Evolutionary conservation across 2,888 invertebrate species (phyloP).

Genomic region (Meghimatium bilineatum): DNA sequence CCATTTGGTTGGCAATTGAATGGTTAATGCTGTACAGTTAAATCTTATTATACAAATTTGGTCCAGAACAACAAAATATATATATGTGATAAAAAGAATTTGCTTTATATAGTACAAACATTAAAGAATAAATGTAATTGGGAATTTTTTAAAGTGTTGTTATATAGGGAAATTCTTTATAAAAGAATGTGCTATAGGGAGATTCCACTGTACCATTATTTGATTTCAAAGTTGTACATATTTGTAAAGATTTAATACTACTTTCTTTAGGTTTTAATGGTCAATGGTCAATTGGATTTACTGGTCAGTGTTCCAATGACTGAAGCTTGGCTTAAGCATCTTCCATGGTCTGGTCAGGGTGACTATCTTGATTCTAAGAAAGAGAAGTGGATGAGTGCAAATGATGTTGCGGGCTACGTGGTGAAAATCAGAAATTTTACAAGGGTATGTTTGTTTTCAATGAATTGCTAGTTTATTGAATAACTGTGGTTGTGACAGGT

Average conservation of each 20-base stretch:
- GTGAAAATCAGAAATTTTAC: constrained; percentile 67
- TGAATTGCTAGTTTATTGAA: neutral
- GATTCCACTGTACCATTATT: no score
- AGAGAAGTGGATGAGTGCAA: constrained; percentile 81
- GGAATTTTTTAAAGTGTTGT: no score
- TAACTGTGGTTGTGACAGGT: no score
- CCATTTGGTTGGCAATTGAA: no score
- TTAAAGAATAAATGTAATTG: no score
- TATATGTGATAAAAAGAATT: no score
- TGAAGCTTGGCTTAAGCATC: constrained; percentile 85
- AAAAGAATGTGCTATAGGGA: no score
- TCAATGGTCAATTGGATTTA: constrained; percentile 93
- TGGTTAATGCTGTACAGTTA: no score
- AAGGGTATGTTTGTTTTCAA: constrained; percentile 21
- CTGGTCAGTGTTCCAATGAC: constrained; percentile 93
- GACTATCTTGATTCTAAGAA: constrained; percentile 82
- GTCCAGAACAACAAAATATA: no score
- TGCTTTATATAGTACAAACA: no score
- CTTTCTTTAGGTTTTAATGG: constrained; percentile 83
- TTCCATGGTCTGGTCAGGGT: constrained; percentile 84
- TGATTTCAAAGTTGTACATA: neutral
- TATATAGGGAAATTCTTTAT: no score
- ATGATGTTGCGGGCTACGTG: constrained; percentile 75
- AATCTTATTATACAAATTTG: no score
- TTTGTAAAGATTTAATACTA: neutral